A percentile compares a stretch with the other conserved stretches of the same genome.
phyloP scores from a whole-genome alignment of 2,113 vertebrate species.

The Paraplagusia blochii region DNA sequence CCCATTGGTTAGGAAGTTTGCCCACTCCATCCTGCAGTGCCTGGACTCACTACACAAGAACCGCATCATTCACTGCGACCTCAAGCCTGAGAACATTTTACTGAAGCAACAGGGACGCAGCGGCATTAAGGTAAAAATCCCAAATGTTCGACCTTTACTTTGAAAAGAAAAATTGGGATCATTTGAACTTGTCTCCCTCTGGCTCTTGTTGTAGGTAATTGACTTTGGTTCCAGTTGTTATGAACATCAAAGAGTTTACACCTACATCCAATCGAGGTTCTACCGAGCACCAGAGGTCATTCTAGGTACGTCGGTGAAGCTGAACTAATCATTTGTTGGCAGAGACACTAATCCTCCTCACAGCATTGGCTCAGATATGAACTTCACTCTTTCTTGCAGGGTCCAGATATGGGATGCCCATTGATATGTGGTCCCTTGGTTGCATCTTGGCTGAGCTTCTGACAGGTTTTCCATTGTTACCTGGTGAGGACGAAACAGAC shows the following conservation, averaged over 20 bases:
- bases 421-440: conserved; percentile 99
- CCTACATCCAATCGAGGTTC: conserved; percentile 98
- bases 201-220: conserved; percentile 76
- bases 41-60: conserved; percentile 96
- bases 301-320: conserved; percentile 70
- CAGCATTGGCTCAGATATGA: not conserved
- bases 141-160: no score
- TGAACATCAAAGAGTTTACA: conserved; percentile 97
- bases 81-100: conserved; percentile 98
- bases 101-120: conserved; percentile 98
- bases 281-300: conserved; percentile 98
- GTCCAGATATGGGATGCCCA: conserved; percentile 96
- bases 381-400: conserved; percentile 52
- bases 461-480: conserved; percentile 92
- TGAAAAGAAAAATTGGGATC: not conserved
- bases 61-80: conserved; percentile 99
- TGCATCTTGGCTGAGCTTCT: conserved; percentile 98
- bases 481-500: conserved; percentile 96
- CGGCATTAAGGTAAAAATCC: conserved; percentile 82
- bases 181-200: not conserved
- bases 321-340: not conserved
- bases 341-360: no score
- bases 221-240: conserved; percentile 99
- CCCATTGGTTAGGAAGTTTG: conserved; percentile 96
- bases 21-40: conserved; percentile 97